These are phyloP conservation scores for Galerucella calmariensis DNA, from an alignment of 2,888 invertebrate genomes.

Conservation along the genomic window DNA sequence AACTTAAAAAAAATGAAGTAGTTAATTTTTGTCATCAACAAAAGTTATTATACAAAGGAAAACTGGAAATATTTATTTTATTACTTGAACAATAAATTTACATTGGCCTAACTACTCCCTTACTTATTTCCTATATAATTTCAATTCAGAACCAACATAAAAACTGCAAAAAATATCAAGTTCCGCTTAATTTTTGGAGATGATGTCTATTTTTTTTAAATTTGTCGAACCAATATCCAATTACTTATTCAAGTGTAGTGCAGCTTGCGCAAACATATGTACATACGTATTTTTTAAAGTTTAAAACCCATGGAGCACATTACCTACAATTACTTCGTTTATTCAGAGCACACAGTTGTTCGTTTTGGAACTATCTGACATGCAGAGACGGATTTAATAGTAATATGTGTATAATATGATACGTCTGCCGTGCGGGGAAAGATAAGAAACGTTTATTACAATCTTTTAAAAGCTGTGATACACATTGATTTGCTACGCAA, in stretches of 20 bases:
- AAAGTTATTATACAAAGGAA: too few relatives aligned
- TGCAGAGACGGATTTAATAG: slow-evolving; percentile 19
- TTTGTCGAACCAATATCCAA: slow-evolving; percentile 24
- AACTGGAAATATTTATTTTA: too few relatives aligned
- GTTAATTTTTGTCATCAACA: too few relatives aligned
- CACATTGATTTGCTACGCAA: too few relatives aligned
- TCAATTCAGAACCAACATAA: not conserved
- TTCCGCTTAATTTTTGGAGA: slow-evolving; percentile 4
- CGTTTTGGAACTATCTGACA: slow-evolving; percentile 19
- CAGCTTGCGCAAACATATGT: slow-evolving; percentile 33
- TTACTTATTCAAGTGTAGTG: slow-evolving; percentile 26
- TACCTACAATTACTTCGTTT: slow-evolving; percentile 28
- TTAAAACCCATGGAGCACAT: slow-evolving; percentile 33
- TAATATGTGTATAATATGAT: not conserved
- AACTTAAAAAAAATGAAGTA: too few relatives aligned
- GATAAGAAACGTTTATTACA: too few relatives aligned
- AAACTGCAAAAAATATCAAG: slow-evolving; percentile 13
- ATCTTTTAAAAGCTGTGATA: too few relatives aligned
- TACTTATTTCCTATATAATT: too few relatives aligned
- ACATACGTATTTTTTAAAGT: slow-evolving; percentile 35
- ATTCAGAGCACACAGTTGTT: slow-evolving; percentile 33
- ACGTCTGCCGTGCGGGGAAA: too few relatives aligned
- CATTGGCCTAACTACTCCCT: too few relatives aligned
- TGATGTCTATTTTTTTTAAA: slow-evolving; percentile 8
- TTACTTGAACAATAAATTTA: too few relatives aligned